Percentiles rank a stretch among this genome's conserved stretches.
Conservation (phyloP, 2,797 vertebrate genomes). For the Tiaroga cobitis region DNA sequence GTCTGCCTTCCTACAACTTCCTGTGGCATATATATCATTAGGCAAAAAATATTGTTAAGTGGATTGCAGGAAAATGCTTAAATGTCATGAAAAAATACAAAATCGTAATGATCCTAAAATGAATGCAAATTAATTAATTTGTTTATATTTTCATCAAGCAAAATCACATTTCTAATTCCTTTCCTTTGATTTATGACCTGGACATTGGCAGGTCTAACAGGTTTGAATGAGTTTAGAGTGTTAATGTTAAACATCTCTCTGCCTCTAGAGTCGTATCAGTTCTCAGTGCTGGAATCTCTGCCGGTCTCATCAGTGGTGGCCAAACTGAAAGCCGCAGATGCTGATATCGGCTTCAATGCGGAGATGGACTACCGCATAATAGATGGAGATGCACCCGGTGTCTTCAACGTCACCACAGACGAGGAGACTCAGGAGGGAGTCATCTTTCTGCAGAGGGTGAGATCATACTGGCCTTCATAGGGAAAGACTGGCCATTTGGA, state of each 20-base stretch:
- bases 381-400: slow-evolving; percentile 86
- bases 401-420: slow-evolving; percentile 92
- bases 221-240: not conserved
- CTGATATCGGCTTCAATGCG: slow-evolving; percentile 90
- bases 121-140: not conserved
- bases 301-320: slow-evolving; percentile 89
- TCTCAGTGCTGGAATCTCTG: slow-evolving; percentile 89
- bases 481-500: not conserved
- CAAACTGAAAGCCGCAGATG: slow-evolving; percentile 90
- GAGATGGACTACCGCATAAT: slow-evolving; percentile 96
- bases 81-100: not conserved
- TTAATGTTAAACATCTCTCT: not conserved
- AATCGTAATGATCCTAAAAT: not conserved
- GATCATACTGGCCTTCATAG: not conserved
- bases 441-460: slow-evolving; percentile 90
- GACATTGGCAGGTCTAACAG: too few species aligned
- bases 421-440: slow-evolving; percentile 93
- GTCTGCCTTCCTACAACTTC: too few species aligned
- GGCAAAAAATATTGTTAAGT: too few species aligned
- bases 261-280: slow-evolving; percentile 87
- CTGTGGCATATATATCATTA: too few species aligned
- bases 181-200: not conserved
- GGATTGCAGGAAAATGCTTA: not conserved
- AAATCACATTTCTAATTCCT: not conserved
- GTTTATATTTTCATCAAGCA: not conserved